Evolutionary conservation across 2,113 vertebrate genomes (phyloP), one percentile per base, ranked within the genome.

Genomic region (Mesitornis unicolor): DNA sequence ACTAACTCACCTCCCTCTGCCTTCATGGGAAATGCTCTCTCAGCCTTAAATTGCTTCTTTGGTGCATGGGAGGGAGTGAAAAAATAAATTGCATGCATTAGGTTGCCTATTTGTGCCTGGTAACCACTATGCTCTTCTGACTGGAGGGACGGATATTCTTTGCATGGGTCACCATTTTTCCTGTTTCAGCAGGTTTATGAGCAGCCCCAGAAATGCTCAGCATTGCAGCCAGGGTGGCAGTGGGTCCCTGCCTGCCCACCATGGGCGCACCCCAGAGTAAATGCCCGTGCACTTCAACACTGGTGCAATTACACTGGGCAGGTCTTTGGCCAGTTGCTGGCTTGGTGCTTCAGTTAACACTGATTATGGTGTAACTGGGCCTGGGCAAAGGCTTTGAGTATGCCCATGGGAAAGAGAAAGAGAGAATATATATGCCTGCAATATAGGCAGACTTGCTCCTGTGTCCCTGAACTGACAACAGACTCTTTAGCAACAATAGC

Each of bases 251-350:
- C 21, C 25, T 57, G 35, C 16, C n/a, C 3, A 4, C 11, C 6
- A 4, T 5, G 13, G 16, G 13, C 3, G 2, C 11, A 48, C 3
- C 14, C 28, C 7, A 0, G 16, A 47, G 42, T 22, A 71, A 77
- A 80, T 0, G 1, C 6, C 6, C 0, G 0, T 1, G 4, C 2
- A 4, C 13, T 70, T 50, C 13, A 5, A 11, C 1, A 5, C 7
- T 45, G 67, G 56, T 35, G 18, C 20, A 85, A 22, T 20, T 14
- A 51, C 33, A 31, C 4, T 0, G 0, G 63, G 42, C 38, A 94
- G 20, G 17, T 59, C 57, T 73, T 54, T 0, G 0, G 29, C 17
- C 60, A 51, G 10, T 29, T 0, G 1, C 48, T 33, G 40, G 5
- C 17, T 51, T 28, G n/a, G 9, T 35, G 8, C 35, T 56, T 69